These are phyloP conservation scores for Boloria selene DNA, from an alignment of 2,888 invertebrate species.

Conservation along the genomic window DNA sequence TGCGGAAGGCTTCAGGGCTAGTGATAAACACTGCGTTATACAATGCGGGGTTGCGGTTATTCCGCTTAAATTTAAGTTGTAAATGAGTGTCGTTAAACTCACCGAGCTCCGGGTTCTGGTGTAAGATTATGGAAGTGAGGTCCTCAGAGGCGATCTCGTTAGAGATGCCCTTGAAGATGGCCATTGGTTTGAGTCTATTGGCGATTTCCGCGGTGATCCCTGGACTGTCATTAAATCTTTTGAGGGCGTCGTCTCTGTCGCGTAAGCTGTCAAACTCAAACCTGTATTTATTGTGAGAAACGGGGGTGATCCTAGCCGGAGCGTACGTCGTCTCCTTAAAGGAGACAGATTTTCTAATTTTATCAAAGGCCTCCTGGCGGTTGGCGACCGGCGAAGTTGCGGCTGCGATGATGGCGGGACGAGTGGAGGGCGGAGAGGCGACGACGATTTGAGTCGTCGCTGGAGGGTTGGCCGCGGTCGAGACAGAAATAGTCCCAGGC, in stretches of 20 bases:
- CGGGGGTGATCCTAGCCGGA: slow-evolving; percentile 5
- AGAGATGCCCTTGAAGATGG: no score
- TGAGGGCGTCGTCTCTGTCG: slow-evolving; percentile 11
- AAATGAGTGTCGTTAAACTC: no score
- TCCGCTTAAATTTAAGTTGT: slow-evolving; percentile 4
- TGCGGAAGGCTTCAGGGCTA: not conserved
- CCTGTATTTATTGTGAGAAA: slow-evolving; percentile 23
- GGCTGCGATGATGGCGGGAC: slow-evolving; percentile 1
- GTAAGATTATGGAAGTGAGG: no score
- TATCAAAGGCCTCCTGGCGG: slow-evolving; percentile 11
- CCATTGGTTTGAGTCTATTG: no score
- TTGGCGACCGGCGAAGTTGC: not conserved
- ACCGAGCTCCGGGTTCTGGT: no score
- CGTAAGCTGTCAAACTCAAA: slow-evolving; percentile 24
- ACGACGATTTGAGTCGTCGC: no score
- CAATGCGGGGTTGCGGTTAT: slow-evolving; percentile 2
- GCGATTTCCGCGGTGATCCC: slow-evolving; percentile 13
- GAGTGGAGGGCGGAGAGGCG: not conserved
- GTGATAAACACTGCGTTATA: slow-evolving; percentile 15
- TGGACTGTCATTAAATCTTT: not conserved
- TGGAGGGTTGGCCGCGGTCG: no score
- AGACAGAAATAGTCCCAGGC: no score
- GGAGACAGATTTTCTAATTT: slow-evolving; percentile 4
- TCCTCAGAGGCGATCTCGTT: no score
- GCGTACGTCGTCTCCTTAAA: slow-evolving; percentile 18